Conservation (phyloP, 2,797 vertebrate genomes). For the Myotis findleyi region DNA sequence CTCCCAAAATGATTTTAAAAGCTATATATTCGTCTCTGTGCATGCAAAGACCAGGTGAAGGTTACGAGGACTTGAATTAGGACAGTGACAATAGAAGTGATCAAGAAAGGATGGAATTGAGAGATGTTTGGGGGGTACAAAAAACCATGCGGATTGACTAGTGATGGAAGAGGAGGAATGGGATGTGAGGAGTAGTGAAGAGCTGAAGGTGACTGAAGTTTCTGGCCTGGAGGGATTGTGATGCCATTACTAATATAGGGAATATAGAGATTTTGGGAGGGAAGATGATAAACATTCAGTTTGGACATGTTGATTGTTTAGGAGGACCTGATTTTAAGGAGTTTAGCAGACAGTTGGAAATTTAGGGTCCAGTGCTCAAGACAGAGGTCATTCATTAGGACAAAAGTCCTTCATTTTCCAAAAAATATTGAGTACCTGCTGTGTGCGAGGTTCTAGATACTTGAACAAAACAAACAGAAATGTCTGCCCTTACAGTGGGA, state of each 20-base stretch:
- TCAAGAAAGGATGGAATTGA: background rate
- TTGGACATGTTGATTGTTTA: background rate
- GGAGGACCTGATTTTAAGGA: constrained; percentile 29
- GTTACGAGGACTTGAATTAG: background rate
- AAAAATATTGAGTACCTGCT: background rate
- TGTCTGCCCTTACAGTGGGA: background rate
- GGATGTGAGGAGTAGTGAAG: background rate
- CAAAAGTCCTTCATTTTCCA: background rate
- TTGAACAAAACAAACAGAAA: constrained; percentile 46
- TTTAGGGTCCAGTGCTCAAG: background rate
- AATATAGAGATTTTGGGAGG: background rate
- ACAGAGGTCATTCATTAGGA: background rate
- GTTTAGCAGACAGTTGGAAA: background rate
- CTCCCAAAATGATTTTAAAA: background rate
- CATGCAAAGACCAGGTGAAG: background rate
- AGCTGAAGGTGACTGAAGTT: background rate
- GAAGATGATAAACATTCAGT: background rate
- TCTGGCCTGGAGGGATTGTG: background rate
- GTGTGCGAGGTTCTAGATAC: background rate
- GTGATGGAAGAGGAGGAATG: background rate
- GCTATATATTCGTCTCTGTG: no score
- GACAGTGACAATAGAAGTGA: background rate
- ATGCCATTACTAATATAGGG: background rate
- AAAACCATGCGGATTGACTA: background rate
- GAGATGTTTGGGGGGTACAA: background rate